Base-by-base conservation (phyloP, 2,797 vertebrate genomes). In the Delichon dasypus region DNA sequence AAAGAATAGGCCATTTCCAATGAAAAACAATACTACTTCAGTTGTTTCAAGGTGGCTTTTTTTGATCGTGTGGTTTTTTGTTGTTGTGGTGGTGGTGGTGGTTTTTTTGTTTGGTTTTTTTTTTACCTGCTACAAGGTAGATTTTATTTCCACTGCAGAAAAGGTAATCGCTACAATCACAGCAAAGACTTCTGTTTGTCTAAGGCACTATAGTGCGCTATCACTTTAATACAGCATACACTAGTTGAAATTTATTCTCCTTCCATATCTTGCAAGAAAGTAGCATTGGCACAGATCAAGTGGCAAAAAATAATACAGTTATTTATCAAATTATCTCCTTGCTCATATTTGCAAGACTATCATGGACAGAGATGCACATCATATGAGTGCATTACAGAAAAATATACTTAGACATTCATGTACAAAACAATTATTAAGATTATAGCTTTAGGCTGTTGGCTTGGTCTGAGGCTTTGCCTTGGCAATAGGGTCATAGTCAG, bases 131-230 rank as follows among this genome's bases (percentile, higher is more conserved):
- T 78, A 72, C 53, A 85, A 86, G 95, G 80, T 42, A 76, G 50
- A 88, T 84, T 94, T 95, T 95, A 88, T 91, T 95, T 90, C 85
- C 54, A 23, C 72, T 48, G 30, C 5, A 6, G 94, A 95, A 94
- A 92, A 93, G 60, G 81, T 78, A 88, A 78, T 76, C 64, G 51
- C 85, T n/a, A 85, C 93, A 92, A 80, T 89, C 90, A 87, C n/a
- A 71, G 76, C 57, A 85, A 94, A 95, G 93, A 85, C 79, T 92
- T 93, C 84, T 89, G 83, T 94, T 97, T 96, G 75, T 86, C 93
- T 95, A 88, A 90, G 80, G 72, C 42, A 73, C 85, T 92, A 91
- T n/a, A n/a, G n/a, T n/a, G 15, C 9, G 29, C 5, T 47, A 29
- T 80, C n/a, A 40, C 29, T 80, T 89, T 60, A 72, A 66, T 73